phyloP scores from a whole-genome alignment of 2,888 invertebrate genomes.

The Drosophila falleni region DNA sequence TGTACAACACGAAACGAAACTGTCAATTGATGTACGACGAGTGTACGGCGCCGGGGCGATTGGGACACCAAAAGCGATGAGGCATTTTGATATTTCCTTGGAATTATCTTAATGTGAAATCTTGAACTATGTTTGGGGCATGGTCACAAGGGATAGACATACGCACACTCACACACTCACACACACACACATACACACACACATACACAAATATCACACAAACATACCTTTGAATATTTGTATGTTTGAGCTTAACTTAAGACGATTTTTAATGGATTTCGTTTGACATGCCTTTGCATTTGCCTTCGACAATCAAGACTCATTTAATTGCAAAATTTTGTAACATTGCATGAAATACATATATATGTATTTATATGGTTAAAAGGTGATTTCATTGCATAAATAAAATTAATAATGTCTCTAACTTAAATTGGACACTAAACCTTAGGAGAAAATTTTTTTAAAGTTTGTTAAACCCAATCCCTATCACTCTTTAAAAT shows the following conservation, averaged over 20 bases:
- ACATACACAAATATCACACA: conserved; percentile 16
- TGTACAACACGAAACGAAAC: conserved; percentile 75
- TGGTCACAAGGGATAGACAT: conserved; percentile 68
- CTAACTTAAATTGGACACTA: neutral
- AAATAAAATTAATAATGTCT: neutral
- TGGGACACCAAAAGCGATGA: conserved; percentile 48
- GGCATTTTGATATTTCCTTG: conserved; percentile 71
- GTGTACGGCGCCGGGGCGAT: conserved; percentile 59
- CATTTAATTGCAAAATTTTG: conserved; percentile 77
- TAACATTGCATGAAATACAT: conserved; percentile 46
- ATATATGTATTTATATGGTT: neutral
- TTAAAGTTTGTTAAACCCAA: neutral
- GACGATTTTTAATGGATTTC: conserved; percentile 76
- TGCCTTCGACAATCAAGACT: conserved; percentile 57
- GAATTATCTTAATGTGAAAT: conserved; percentile 80
- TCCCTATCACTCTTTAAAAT: too few relatives aligned
- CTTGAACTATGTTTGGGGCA: conserved; percentile 79
- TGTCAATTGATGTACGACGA: conserved; percentile 69
- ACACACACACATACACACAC: conserved; percentile 34
- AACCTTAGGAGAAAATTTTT: too few relatives aligned
- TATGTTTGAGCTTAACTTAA: conserved; percentile 47
- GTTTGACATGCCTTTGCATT: conserved; percentile 61
- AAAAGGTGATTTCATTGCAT: neutral
- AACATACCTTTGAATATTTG: conserved; percentile 11
- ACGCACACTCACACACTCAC: conserved; percentile 25